Base-by-base conservation (phyloP, 2,113 vertebrate species). In the Chlamydotis undulata region DNA sequence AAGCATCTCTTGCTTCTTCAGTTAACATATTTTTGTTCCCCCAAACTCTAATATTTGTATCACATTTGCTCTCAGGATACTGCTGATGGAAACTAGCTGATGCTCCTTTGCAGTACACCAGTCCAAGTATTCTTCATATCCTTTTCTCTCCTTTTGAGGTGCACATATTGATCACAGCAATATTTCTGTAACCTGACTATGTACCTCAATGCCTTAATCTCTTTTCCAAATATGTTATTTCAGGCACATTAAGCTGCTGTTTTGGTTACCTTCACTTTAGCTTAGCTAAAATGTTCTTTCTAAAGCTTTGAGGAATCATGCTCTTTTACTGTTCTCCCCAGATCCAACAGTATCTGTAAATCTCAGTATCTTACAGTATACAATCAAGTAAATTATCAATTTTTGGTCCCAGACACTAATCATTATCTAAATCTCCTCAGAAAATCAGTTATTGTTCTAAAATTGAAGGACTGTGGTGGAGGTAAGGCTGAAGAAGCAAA, bases 11-110 rank as follows among this genome's bases (percentile, higher is more conserved):
- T 5, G 1, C 7, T 83, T 78, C 49, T 55, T 4, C 57, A 29
- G 7, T 49, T 53, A 83, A 39, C 23, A 17, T 3, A 12, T 47
- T 11, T 10, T 14, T 4, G 12, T 4, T 1, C 2, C 4, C 29
- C 4, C 5, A 6, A 2, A 11, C 8, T 61, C 19, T n/a, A 53
- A 13, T 65, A 50, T 65, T 76, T 77, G 11, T 35, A 50, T 74
- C 31, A 47, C 11, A 35, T 35, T 69, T 25, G 4, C 21, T 83
- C 14, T 75, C 45, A 75, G 37, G 39, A 67, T 19, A 59, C 11
- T 75, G 37, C 28, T 75, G n/a, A 35, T 39, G 16, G 24, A 76
- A 91, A 85, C 60, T 47, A 82, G 12, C 13, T 55, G 10, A 60
- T 15, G 12, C 1, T 59, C 3, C 21, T 41, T 19, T 47, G 41